Conservation (phyloP, 2,113 vertebrate genomes). For the Catharus minimus region DNA sequence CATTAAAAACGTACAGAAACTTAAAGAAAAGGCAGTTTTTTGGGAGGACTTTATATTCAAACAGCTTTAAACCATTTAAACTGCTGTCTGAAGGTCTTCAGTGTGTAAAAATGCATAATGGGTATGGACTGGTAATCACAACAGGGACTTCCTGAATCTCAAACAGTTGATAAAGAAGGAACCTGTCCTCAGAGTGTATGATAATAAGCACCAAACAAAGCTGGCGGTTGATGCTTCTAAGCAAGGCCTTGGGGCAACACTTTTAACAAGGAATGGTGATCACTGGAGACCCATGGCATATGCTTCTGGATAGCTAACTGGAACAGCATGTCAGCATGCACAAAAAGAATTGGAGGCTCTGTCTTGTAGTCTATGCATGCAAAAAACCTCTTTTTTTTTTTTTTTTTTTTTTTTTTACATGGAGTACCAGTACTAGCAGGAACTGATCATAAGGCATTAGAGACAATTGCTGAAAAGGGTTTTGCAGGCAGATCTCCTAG, state of each 20-base stretch:
- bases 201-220: slow-evolving; percentile 62
- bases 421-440: background rate
- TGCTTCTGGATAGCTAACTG: slow-evolving; percentile 46
- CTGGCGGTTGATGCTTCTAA: slow-evolving; percentile 55
- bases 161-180: slow-evolving; percentile 51
- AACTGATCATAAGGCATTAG: background rate
- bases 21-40: slow-evolving; percentile 3
- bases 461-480: background rate
- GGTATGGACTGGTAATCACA: slow-evolving; percentile 42
- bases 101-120: slow-evolving; percentile 43
- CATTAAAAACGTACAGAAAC: background rate
- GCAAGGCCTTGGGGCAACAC: slow-evolving; percentile 62
- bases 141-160: slow-evolving; percentile 61
- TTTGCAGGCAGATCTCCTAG: background rate
- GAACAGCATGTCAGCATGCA: slow-evolving; percentile 41
- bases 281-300: slow-evolving; percentile 56
- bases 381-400: background rate
- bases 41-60: background rate
- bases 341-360: background rate
- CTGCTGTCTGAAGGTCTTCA: slow-evolving; percentile 40
- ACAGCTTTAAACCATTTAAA: slow-evolving; percentile 31
- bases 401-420: background rate
- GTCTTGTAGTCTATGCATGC: background rate
- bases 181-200: slow-evolving; percentile 48
- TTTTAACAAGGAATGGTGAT: slow-evolving; percentile 61